phyloP scores from a whole-genome alignment of 2,888 invertebrate species.

The Nebria brevicollis region DNA sequence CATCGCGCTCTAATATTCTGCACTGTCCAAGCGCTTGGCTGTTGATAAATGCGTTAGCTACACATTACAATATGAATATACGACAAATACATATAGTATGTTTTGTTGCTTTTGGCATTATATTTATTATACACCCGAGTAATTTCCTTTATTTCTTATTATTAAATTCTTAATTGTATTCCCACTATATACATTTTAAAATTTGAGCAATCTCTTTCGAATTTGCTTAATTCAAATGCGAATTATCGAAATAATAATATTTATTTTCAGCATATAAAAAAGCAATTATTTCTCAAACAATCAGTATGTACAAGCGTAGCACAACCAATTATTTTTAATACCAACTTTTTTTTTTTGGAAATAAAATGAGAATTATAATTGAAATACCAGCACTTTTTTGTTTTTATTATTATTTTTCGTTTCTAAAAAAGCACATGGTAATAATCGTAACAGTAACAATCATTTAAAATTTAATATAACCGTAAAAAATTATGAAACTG shows the following conservation, averaged over 20 bases:
- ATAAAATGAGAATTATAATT: no score
- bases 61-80: not conserved
- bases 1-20: not conserved
- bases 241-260: no score
- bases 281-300: no score
- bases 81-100: not conserved
- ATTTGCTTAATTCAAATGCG: no score
- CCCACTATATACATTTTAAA: not conserved
- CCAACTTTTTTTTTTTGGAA: no score
- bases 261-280: no score
- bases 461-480: slow-evolving; percentile 32
- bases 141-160: not conserved
- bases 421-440: slow-evolving; percentile 11
- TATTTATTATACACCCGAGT: not conserved
- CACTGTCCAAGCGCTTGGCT: not conserved
- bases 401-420: no score
- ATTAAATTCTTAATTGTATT: not conserved
- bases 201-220: no score
- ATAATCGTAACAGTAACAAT: slow-evolving; percentile 32
- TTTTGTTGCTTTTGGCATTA: not conserved
- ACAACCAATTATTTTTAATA: no score
- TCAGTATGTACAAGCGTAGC: no score
- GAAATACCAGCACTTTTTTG: no score
- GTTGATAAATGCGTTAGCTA: not conserved
- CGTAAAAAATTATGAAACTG: slow-evolving; percentile 27